These are phyloP conservation scores for Chloropsis hardwickii DNA, from an alignment of 2,113 vertebrate species.

Conservation along the genomic window DNA sequence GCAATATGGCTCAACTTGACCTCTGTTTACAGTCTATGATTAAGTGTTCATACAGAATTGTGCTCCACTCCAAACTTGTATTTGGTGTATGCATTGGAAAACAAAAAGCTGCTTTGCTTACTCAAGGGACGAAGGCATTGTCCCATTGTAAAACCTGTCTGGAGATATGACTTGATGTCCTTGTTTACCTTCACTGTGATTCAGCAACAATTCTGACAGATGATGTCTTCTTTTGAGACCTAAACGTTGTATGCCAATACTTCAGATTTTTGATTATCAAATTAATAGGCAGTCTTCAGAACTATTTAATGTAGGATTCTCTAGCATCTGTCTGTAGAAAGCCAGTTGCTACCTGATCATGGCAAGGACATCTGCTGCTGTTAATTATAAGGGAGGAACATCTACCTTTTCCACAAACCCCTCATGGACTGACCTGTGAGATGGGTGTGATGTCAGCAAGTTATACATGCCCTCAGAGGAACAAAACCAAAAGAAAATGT, in stretches of 20 bases:
- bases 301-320: not conserved
- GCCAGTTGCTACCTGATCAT: not conserved
- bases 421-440: not conserved
- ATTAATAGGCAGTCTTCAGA: not conserved
- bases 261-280: not conserved
- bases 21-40: constrained; percentile 65
- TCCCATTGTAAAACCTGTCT: not conserved
- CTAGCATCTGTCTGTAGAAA: not conserved
- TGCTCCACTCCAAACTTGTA: not conserved
- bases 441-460: not conserved
- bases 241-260: not conserved
- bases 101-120: not conserved
- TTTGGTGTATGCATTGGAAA: not conserved
- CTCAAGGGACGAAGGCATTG: not conserved
- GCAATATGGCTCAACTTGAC: constrained; percentile 51
- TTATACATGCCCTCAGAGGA: fast-evolving
- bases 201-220: not conserved
- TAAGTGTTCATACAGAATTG: constrained; percentile 30
- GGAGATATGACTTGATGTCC: not conserved
- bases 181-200: not conserved
- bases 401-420: not conserved
- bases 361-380: not conserved
- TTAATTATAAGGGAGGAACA: not conserved
- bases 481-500: fast-evolving
- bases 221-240: not conserved